A percentile compares a stretch with the other conserved stretches of the same genome.
Evolutionary conservation across 2,888 invertebrate species (phyloP).

Genomic region (Mythimna lalbum): DNA sequence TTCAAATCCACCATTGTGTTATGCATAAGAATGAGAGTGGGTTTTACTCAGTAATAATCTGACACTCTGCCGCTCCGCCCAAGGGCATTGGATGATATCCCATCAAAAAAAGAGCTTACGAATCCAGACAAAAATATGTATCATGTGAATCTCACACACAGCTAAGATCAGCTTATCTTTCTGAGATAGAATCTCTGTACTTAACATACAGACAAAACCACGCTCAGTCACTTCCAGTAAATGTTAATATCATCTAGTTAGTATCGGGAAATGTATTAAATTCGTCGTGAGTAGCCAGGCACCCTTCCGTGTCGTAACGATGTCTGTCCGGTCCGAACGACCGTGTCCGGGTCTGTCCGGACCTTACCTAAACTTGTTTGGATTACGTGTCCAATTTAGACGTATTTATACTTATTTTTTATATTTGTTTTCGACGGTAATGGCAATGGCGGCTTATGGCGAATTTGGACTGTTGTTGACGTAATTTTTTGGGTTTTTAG

Average conservation of each 20-base stretch:
- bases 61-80: too few relatives aligned
- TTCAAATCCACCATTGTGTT: too few relatives aligned
- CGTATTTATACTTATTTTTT: slow-evolving; percentile 57
- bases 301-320: slow-evolving; percentile 75
- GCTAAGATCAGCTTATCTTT: too few relatives aligned
- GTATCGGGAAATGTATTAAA: slow-evolving; percentile 75
- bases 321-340: slow-evolving; percentile 63
- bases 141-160: too few relatives aligned
- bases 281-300: slow-evolving; percentile 63
- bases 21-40: too few relatives aligned
- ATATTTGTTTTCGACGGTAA: slow-evolving; percentile 37
- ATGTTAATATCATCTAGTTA: slow-evolving; percentile 53
- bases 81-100: too few relatives aligned
- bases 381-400: slow-evolving; percentile 68
- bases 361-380: slow-evolving; percentile 74
- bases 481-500: slow-evolving; percentile 14
- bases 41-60: too few relatives aligned
- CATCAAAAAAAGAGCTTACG: too few relatives aligned
- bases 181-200: too few relatives aligned
- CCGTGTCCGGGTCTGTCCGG: slow-evolving; percentile 52
- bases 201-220: background rate
- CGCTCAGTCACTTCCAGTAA: slow-evolving; percentile 61
- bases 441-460: slow-evolving; percentile 22
- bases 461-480: slow-evolving; percentile 22
- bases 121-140: too few relatives aligned